A percentile compares a stretch with the other conserved stretches of the same genome.
Conservation (phyloP, 2,888 invertebrate species). For the Drosophila rubida region DNA sequence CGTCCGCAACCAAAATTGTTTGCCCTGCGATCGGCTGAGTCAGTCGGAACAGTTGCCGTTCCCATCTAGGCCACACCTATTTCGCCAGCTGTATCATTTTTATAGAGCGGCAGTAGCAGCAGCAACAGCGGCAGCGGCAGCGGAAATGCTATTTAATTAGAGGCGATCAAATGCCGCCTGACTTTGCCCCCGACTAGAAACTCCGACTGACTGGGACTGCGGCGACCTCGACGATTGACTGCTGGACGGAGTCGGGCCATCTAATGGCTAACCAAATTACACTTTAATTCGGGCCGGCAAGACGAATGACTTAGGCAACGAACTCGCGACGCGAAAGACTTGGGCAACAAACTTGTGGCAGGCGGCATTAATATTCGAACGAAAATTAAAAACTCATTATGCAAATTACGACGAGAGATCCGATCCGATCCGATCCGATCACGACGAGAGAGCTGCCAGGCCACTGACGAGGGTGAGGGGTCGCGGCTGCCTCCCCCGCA, state of each 20-base stretch:
- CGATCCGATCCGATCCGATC: background rate
- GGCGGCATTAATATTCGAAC: constrained; percentile 64
- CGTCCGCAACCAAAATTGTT: constrained; percentile 5
- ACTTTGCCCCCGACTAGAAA: constrained; percentile 13
- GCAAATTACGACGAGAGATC: constrained; percentile 71
- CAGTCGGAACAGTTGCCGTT: constrained; percentile 35
- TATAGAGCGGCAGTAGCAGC: constrained; percentile 17
- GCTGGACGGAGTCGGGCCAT: constrained; percentile 31
- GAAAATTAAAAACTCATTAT: constrained; percentile 82
- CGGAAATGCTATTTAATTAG: constrained; percentile 80
- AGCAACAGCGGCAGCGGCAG: constrained; percentile 40
- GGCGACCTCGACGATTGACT: constrained; percentile 22
- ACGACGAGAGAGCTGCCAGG: background rate
- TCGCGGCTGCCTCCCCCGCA: constrained; percentile 43
- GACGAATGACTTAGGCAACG: constrained; percentile 72
- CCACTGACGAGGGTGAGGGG: background rate
- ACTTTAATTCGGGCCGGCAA: constrained; percentile 71
- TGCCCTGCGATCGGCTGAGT: constrained; percentile 24
- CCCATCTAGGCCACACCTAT: constrained; percentile 66
- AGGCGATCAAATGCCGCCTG: constrained; percentile 75
- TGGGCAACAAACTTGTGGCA: constrained; percentile 50
- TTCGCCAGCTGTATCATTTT: constrained; percentile 66
- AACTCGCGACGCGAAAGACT: constrained; percentile 54
- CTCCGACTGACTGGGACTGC: constrained; percentile 1
- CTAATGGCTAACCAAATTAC: constrained; percentile 79